Evolutionary conservation across 2,113 vertebrate genomes (phyloP).

Genomic region (Rhombomys opimus): DNA sequence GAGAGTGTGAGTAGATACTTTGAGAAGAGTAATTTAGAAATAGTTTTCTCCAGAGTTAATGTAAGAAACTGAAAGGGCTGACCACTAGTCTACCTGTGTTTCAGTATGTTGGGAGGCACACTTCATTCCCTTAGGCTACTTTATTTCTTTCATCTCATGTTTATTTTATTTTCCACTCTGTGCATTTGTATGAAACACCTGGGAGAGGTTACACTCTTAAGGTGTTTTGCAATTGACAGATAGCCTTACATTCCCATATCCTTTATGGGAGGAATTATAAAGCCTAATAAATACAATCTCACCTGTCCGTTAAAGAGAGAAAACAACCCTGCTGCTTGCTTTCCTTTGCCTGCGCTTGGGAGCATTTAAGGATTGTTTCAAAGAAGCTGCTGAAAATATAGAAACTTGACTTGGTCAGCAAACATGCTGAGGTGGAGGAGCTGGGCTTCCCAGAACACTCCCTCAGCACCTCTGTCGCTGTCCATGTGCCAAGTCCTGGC

Average conservation of each 20-base stretch:
- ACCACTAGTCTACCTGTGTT: background rate
- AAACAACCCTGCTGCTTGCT: constrained; percentile 48
- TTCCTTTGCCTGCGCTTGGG: background rate
- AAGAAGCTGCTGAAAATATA: constrained; percentile 75
- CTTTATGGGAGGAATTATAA: constrained; percentile 41
- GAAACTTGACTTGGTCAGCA: constrained; percentile 74
- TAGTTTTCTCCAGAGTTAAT: constrained; percentile 14
- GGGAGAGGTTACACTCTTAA: background rate
- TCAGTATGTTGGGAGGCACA: background rate
- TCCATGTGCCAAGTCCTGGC: constrained; percentile 26
- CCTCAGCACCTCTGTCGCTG: background rate
- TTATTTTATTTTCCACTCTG: constrained; percentile 50
- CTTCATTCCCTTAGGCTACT: background rate
- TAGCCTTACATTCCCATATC: background rate
- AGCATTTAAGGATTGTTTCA: constrained; percentile 70
- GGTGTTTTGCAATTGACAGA: constrained; percentile 11
- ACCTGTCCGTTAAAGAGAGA: constrained; percentile 59
- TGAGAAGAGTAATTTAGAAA: constrained; percentile 29
- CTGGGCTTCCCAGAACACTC: constrained; percentile 57
- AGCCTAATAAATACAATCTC: constrained; percentile 42
- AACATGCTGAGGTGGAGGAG: constrained; percentile 69
- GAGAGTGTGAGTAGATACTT: background rate
- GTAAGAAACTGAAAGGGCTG: background rate
- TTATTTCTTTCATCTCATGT: background rate
- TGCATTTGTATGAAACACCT: constrained; percentile 5